phyloP scores from a whole-genome alignment of 1,140 invertebrate species.

The Zaprionus nigranus region DNA sequence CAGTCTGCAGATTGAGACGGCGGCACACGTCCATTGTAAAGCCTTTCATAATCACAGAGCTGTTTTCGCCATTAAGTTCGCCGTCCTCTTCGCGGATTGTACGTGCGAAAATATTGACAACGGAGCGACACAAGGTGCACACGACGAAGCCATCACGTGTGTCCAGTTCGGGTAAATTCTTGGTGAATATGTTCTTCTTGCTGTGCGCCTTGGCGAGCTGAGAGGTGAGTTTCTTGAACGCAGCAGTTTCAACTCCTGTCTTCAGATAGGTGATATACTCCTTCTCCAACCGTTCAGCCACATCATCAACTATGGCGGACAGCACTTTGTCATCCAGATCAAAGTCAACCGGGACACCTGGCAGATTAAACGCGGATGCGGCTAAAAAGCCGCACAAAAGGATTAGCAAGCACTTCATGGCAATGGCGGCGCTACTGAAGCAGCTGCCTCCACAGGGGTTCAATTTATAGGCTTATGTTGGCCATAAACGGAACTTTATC shows the following conservation, averaged over 20 bases:
- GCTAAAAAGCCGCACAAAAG: constrained; percentile 33
- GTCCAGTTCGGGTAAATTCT: constrained; percentile 60
- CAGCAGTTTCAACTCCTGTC: constrained; percentile 65
- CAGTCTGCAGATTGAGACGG: constrained; percentile 85
- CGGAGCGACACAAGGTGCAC: constrained; percentile 86
- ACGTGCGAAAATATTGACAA: constrained; percentile 83
- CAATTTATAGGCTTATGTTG: constrained; percentile 61
- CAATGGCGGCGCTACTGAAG: constrained; percentile 45
- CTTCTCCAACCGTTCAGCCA: constrained; percentile 61
- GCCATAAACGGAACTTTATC: constrained; percentile 26
- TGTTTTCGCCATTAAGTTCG: constrained; percentile 58
- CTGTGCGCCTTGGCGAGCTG: constrained; percentile 70
- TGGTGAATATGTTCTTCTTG: constrained; percentile 77
- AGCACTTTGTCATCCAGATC: constrained; percentile 59
- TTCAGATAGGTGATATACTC: constrained; percentile 66
- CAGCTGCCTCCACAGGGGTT: neutral
- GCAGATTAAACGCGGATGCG: constrained; percentile 61
- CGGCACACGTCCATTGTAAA: constrained; percentile 86
- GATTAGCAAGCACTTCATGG: constrained; percentile 59
- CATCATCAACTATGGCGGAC: constrained; percentile 70
- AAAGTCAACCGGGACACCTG: constrained; percentile 69
- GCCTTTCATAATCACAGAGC: constrained; percentile 45
- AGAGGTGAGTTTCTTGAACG: constrained; percentile 56
- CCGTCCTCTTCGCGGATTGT: constrained; percentile 73
- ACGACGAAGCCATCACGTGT: constrained; percentile 73